phyloP scores from a whole-genome alignment of 2,113 vertebrate genomes.

The Brachypodius melanocephalos region DNA sequence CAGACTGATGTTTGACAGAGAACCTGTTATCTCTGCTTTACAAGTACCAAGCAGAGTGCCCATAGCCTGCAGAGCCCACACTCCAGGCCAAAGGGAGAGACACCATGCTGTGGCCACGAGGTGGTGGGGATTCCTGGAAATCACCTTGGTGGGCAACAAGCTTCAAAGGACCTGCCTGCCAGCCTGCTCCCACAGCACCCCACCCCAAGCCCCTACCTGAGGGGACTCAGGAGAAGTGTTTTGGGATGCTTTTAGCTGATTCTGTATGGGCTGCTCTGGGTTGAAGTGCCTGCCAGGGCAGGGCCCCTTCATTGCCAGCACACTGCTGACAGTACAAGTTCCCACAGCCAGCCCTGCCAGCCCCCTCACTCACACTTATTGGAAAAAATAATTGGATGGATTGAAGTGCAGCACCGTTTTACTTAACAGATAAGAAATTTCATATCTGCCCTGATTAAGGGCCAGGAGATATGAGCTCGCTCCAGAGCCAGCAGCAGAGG shows the following conservation, averaged over 20 bases:
- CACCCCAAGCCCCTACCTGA: not conserved
- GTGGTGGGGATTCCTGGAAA: accelerated
- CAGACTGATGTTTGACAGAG: not conserved
- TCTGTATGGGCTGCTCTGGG: not conserved
- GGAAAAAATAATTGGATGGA: slow-evolving; percentile 61
- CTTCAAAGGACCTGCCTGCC: not conserved
- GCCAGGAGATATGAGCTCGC: slow-evolving; percentile 10
- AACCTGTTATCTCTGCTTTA: not conserved
- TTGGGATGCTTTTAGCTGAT: not conserved
- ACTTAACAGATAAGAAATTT: slow-evolving; percentile 64
- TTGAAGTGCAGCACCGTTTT: slow-evolving; percentile 51
- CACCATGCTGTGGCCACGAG: accelerated
- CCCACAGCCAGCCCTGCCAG: accelerated
- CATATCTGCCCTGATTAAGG: slow-evolving; percentile 51
- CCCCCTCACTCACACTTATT: slow-evolving; percentile 12
- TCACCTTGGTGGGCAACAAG: not conserved
- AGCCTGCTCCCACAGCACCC: not conserved
- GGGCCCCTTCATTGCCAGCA: not conserved
- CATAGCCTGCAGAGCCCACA: not conserved
- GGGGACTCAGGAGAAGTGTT: accelerated
- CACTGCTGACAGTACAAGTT: not conserved
- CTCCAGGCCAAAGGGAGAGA: not conserved
- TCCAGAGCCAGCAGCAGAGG: not conserved
- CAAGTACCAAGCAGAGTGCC: not conserved
- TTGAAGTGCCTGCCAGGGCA: not conserved